A percentile compares a stretch with the other conserved stretches of the same genome.
Conservation (phyloP, 37 sponge, comb jelly and placozoan genomes). For the Cladorhizidae sp. region DNA sequence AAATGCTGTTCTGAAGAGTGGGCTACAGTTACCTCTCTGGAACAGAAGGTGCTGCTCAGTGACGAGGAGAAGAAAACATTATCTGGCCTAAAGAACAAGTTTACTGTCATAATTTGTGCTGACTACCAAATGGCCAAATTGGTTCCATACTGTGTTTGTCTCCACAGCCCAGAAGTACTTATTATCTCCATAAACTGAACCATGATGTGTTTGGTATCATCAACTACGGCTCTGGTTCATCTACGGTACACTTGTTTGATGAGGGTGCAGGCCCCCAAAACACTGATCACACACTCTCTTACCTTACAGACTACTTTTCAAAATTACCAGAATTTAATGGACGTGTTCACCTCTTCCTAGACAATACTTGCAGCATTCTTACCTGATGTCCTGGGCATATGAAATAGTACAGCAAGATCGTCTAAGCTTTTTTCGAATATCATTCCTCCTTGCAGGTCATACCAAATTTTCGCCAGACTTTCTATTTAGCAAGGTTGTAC, state of each 20-base stretch:
- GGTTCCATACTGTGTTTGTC: slow-evolving; percentile 47
- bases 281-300: neutral
- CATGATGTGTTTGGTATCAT: slow-evolving; percentile 48
- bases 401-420: slow-evolving; percentile 29
- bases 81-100: too few relatives aligned
- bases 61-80: too few relatives aligned
- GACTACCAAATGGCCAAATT: slow-evolving; percentile 53
- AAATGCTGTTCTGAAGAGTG: too few relatives aligned
- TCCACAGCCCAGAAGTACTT: slow-evolving; percentile 46
- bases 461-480: slow-evolving; percentile 24
- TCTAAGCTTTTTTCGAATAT: slow-evolving; percentile 8
- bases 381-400: slow-evolving; percentile 15
- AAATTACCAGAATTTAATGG: neutral
- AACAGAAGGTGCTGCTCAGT: too few relatives aligned
- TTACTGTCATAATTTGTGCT: too few relatives aligned
- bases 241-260: slow-evolving; percentile 33
- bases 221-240: slow-evolving; percentile 11
- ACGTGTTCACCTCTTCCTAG: neutral
- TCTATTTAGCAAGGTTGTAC: neutral
- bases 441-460: slow-evolving; percentile 43
- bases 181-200: slow-evolving; percentile 34
- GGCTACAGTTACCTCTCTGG: too few relatives aligned
- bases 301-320: neutral
- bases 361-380: neutral
- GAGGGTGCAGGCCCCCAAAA: slow-evolving; percentile 29